Percentiles rank a stretch among this genome's conserved stretches.
phyloP scores from a whole-genome alignment of 2,888 invertebrate genomes.

The Lysandra bellargus region DNA sequence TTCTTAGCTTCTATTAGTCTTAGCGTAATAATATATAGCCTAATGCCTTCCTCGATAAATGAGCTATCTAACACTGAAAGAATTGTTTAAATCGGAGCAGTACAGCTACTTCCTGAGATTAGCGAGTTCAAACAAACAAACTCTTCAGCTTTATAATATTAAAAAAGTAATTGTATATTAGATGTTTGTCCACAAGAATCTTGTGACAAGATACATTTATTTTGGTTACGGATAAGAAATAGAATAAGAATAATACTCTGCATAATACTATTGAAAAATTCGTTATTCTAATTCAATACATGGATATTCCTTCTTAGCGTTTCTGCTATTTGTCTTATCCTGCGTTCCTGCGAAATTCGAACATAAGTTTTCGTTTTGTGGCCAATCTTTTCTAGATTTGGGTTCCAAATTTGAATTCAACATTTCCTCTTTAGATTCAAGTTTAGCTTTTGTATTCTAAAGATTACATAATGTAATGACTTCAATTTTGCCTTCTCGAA shows the following conservation, averaged over 20 bases:
- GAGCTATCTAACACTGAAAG: too few species aligned
- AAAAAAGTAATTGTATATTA: too few species aligned
- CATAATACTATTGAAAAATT: neutral
- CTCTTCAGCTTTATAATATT: too few species aligned
- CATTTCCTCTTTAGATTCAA: neutral
- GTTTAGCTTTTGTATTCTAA: neutral
- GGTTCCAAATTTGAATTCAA: constrained; percentile 1
- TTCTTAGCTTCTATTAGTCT: too few species aligned
- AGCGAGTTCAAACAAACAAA: too few species aligned
- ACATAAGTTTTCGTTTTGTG: constrained; percentile 19
- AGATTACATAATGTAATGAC: neutral
- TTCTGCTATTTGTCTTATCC: neutral
- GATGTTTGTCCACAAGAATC: neutral
- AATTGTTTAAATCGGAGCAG: too few species aligned
- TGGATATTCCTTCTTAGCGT: neutral
- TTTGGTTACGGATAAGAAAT: neutral
- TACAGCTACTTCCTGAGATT: too few species aligned
- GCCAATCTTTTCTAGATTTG: constrained; percentile 9
- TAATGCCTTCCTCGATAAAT: too few species aligned
- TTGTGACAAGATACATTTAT: neutral
- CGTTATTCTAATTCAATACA: neutral
- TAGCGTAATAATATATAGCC: too few species aligned
- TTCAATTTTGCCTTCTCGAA: neutral
- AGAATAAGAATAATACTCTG: neutral
- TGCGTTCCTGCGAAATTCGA: constrained; percentile 1